Base-by-base conservation (phyloP, 2,797 vertebrate species). In the Enoplosus armatus region DNA sequence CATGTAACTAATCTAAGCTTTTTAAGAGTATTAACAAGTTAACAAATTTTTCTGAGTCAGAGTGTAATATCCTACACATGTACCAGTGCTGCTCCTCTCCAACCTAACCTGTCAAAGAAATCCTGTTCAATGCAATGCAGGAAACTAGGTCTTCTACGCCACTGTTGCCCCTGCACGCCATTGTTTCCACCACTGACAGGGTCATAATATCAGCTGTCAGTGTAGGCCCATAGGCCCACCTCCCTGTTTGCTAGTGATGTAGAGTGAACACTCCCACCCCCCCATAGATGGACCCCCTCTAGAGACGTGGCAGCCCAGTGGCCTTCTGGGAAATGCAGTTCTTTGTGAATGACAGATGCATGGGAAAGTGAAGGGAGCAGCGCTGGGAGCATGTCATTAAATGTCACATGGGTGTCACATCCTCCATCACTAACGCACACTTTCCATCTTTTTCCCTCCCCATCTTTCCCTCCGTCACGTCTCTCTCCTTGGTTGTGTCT, bases 151-250 rank as follows among this genome's bases (percentile, higher is more conserved):
- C 71, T 69, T 78, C 60, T 48, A 41, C 75, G 75, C 65, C 39
- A 39, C 66, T 24, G 58, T 61, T 63, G 82, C 45, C 50, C 33
- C 59, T 18, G 35, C 43, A 54, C 63, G 47, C 48, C 53, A 74
- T 86, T 83, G 82, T 91, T 90, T 89, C 85, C 72, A 76, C 31
- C 61, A n/a, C 71, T 90, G 92, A 90, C 90, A 90, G 88, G 82
- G 85, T 92, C 90, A 69, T 90, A 87, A 92, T 82, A 76, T 84
- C 72, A 86, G 75, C 90, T 94, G 89, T 93, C 91, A 91, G 73
- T 37, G 74, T 37, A 48, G 77, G 80, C 72, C 80, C 78, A 54
- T 29, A 73, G 75, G 64, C 39, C 74, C 58, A 43, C 59, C 69
- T 85, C 72, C 43, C 75, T 72, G 60, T 79, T 83, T 84, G 72